phyloP scores from a whole-genome alignment of 2,797 vertebrate species.

The Setipinna tenuifilis region DNA sequence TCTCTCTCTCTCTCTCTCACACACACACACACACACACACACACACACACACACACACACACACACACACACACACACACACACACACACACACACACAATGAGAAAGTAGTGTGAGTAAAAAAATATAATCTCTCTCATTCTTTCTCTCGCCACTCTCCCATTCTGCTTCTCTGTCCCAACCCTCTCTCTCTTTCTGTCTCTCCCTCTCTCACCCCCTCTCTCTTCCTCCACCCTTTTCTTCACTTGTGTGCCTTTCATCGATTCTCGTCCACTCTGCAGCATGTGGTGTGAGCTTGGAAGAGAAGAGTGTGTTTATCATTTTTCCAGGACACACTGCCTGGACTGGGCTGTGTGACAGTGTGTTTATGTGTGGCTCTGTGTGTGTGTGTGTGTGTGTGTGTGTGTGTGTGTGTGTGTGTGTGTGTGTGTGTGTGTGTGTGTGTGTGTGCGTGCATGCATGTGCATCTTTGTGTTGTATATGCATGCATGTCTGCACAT shows the following conservation, averaged over 20 bases:
- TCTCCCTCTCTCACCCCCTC: background rate
- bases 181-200: background rate
- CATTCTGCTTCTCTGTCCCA: background rate
- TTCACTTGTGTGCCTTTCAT: background rate
- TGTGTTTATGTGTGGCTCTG: background rate
- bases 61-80: too few species aligned
- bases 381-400: conserved; percentile 3
- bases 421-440: background rate
- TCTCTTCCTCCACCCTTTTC: background rate
- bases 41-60: too few species aligned
- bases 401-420: background rate
- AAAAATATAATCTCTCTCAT: too few species aligned
- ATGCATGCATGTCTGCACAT: background rate
- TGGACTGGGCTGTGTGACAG: background rate
- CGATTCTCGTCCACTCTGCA: background rate
- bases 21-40: too few species aligned
- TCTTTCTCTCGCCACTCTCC: too few species aligned
- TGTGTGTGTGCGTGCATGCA: too few species aligned
- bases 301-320: background rate
- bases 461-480: too few species aligned
- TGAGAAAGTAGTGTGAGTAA: too few species aligned
- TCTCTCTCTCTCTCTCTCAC: too few species aligned
- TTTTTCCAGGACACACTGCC: background rate
- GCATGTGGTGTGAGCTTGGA: conserved; percentile 9
- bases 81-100: too few species aligned